Percentiles rank a stretch among this genome's conserved stretches.
These are phyloP conservation scores for Mycetomoellerius zeteki DNA, from an alignment of 1,140 invertebrate genomes.

Conservation along the genomic window DNA sequence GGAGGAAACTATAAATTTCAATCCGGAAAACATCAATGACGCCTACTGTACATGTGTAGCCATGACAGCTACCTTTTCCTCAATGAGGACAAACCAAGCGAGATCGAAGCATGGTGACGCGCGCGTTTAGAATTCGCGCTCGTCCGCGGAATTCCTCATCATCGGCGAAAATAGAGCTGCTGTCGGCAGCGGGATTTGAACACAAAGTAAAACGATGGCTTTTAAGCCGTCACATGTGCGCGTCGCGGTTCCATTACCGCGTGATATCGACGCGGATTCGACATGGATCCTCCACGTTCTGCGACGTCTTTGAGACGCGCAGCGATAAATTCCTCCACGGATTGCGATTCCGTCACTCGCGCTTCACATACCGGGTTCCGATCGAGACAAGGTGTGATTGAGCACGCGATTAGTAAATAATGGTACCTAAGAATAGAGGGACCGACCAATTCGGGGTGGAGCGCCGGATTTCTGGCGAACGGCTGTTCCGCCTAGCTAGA, in stretches of 20 bases:
- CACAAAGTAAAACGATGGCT: constrained; percentile 50
- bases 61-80: background rate
- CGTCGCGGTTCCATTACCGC: constrained; percentile 24
- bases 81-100: background rate
- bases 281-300: background rate
- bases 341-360: background rate
- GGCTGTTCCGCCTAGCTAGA: background rate
- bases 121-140: constrained; percentile 12
- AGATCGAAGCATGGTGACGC: background rate
- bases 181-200: constrained; percentile 22
- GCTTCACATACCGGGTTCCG: too few species aligned
- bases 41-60: background rate
- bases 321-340: constrained; percentile 11
- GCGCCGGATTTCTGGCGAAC: constrained; percentile 12
- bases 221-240: constrained; percentile 6
- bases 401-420: constrained; percentile 47
- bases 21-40: too few species aligned
- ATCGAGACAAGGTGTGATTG: background rate
- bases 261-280: constrained; percentile 10
- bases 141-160: constrained; percentile 31
- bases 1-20: too few species aligned
- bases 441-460: background rate
- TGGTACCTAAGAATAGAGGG: constrained; percentile 47
- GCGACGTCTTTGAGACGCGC: constrained; percentile 1
- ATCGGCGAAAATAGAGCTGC: constrained; percentile 61